A percentile compares a stretch with the other conserved stretches of the same genome.
Evolutionary conservation across 2,113 vertebrate genomes (phyloP).

Genomic region (Ptilorrhoa leucosticta): DNA sequence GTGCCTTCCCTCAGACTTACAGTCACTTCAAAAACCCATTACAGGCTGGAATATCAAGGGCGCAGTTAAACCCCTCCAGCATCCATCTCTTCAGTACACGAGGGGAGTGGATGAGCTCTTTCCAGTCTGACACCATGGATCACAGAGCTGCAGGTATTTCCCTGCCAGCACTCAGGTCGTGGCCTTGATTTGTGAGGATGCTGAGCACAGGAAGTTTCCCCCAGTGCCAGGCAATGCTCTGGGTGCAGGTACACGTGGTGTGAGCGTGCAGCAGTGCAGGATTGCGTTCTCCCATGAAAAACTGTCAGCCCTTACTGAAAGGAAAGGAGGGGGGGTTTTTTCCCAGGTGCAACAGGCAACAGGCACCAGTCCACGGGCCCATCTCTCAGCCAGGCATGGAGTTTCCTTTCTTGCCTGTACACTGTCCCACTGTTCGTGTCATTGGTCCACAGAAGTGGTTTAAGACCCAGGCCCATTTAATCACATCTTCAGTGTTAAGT

Average conservation of each 20-base stretch:
- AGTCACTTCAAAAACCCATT: constrained; percentile 45
- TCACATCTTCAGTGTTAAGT: not conserved
- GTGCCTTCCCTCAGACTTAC: constrained; percentile 2
- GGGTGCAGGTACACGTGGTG: not conserved
- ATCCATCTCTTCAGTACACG: not conserved
- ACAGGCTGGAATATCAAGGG: not conserved
- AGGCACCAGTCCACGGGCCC: not conserved
- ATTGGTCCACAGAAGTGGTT: not conserved
- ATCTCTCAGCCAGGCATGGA: not conserved
- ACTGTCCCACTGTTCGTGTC: not conserved
- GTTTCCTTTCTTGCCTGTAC: not conserved
- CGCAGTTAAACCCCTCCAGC: not conserved
- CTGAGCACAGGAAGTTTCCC: not conserved
- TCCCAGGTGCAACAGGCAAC: not conserved
- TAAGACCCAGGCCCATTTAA: not conserved
- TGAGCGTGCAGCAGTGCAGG: not conserved
- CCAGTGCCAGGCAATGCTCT: not conserved
- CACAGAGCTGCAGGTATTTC: not conserved
- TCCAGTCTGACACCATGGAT: not conserved
- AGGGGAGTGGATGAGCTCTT: not conserved
- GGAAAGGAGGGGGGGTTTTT: not conserved
- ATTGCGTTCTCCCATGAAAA: not conserved
- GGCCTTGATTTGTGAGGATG: not conserved
- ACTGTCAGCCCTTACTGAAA: not conserved
- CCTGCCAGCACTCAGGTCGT: not conserved